These are phyloP conservation scores for Amblyopsis hoosieri DNA, from an alignment of 2,797 vertebrate genomes.

Conservation along the genomic window DNA sequence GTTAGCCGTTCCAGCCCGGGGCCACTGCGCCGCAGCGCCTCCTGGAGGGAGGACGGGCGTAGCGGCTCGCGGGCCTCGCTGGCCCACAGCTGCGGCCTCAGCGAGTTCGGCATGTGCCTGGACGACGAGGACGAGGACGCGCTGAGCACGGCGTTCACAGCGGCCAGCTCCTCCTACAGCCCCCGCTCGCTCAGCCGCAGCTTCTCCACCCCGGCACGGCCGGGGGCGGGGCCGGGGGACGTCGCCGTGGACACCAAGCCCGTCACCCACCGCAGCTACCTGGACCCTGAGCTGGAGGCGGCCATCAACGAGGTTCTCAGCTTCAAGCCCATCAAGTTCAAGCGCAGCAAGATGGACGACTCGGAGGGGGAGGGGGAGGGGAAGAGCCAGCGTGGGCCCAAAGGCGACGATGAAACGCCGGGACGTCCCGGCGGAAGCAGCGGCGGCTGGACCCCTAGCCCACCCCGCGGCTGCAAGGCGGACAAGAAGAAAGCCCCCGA, in stretches of 20 bases:
- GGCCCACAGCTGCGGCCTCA: constrained; percentile 83
- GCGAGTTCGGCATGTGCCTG: constrained; percentile 77
- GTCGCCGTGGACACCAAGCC: constrained; percentile 71
- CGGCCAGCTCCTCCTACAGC: constrained; percentile 79
- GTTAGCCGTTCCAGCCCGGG: constrained; percentile 79
- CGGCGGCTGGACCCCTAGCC: constrained; percentile 64
- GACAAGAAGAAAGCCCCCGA: constrained; percentile 65
- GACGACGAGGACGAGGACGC: constrained; percentile 73
- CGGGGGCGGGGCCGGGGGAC: constrained; percentile 57
- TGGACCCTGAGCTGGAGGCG: constrained; percentile 94
- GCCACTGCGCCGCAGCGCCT: constrained; percentile 79
- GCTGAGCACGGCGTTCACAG: constrained; percentile 75
- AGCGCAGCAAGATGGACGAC: constrained; percentile 86
- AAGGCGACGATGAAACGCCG: constrained; percentile 63
- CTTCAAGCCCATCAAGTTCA: constrained; percentile 88
- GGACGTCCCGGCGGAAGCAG: constrained; percentile 59
- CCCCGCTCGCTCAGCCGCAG: constrained; percentile 84
- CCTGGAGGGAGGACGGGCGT: constrained; percentile 81
- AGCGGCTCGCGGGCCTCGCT: constrained; percentile 82
- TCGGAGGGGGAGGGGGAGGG: constrained; percentile 77
- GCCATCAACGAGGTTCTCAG: constrained; percentile 96
- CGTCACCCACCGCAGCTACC: constrained; percentile 84
- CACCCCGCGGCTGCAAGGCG: constrained; percentile 65
- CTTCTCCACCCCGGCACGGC: constrained; percentile 84
- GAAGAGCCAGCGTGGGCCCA: constrained; percentile 69